These are phyloP conservation scores for Psittacula derbiana DNA, from an alignment of 2,797 vertebrate genomes.

Conservation along the genomic window DNA sequence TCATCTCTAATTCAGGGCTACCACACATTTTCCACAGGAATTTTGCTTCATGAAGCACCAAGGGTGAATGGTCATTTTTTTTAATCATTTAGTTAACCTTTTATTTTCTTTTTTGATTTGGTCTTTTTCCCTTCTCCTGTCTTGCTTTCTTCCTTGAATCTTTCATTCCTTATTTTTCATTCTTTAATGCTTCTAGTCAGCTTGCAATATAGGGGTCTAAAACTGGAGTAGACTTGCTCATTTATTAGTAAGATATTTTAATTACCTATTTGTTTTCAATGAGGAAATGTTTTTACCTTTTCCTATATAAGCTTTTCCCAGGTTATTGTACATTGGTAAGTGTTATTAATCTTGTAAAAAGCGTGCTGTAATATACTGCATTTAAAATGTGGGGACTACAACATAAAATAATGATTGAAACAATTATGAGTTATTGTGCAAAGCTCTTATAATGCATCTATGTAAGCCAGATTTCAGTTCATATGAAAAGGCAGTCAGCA, in stretches of 20 bases:
- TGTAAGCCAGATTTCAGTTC: neutral
- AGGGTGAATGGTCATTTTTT: neutral
- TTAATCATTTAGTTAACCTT: neutral
- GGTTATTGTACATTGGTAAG: neutral
- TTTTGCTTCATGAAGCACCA: neutral
- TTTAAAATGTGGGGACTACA: neutral
- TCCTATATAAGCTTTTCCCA: neutral
- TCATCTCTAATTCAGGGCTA: neutral
- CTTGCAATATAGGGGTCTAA: neutral
- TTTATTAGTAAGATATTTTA: neutral
- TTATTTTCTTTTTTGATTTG: neutral
- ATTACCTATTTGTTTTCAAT: neutral
- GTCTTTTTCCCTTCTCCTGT: neutral
- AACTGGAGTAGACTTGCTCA: neutral
- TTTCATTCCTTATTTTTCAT: neutral
- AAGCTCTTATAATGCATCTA: neutral
- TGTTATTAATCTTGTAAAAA: neutral
- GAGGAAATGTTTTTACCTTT: neutral
- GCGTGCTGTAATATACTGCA: neutral
- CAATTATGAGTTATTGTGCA: neutral
- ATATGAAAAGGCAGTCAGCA: neutral
- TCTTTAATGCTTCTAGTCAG: neutral
- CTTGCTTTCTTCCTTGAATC: neutral
- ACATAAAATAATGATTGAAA: neutral
- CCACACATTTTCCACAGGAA: neutral